These are phyloP conservation scores for Addax nasomaculatus DNA, from an alignment of 2,113 vertebrate species.

Conservation along the genomic window DNA sequence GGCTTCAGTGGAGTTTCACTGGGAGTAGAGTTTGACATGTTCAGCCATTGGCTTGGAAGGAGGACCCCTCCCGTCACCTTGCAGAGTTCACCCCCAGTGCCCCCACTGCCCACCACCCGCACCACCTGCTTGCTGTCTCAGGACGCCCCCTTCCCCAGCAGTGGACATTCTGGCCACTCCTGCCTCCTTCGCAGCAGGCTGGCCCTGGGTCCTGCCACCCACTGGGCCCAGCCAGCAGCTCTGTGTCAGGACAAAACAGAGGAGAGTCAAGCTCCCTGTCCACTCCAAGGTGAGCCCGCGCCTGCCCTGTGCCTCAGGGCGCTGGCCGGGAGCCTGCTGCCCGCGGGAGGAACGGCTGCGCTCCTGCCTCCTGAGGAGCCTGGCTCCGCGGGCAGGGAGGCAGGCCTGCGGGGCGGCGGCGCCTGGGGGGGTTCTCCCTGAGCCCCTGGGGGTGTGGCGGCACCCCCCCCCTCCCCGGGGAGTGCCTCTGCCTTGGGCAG, in stretches of 20 bases:
- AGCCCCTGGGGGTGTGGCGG: background rate
- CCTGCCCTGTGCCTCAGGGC: background rate
- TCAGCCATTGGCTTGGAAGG: background rate
- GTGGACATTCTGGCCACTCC: background rate
- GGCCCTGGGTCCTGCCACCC: background rate
- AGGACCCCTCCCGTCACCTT: background rate
- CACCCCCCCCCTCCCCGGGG: background rate
- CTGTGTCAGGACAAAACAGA: too few relatives aligned
- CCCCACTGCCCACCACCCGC: background rate
- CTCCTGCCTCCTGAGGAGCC: background rate
- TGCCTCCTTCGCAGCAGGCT: too few relatives aligned
- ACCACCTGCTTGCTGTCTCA: background rate
- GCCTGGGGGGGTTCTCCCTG: background rate
- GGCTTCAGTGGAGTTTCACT: background rate
- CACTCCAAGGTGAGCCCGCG: background rate
- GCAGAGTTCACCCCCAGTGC: background rate
- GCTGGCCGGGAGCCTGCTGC: background rate
- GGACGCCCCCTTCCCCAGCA: background rate
- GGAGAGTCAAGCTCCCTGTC: background rate
- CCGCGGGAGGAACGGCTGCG: fast-evolving
- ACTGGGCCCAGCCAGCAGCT: background rate
- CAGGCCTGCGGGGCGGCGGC: fast-evolving
- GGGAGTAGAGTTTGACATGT: background rate
- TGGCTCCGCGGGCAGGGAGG: background rate
- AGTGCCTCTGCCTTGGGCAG: background rate